Conservation (phyloP, 2,888 invertebrate genomes). For the Onchidella celtica region DNA sequence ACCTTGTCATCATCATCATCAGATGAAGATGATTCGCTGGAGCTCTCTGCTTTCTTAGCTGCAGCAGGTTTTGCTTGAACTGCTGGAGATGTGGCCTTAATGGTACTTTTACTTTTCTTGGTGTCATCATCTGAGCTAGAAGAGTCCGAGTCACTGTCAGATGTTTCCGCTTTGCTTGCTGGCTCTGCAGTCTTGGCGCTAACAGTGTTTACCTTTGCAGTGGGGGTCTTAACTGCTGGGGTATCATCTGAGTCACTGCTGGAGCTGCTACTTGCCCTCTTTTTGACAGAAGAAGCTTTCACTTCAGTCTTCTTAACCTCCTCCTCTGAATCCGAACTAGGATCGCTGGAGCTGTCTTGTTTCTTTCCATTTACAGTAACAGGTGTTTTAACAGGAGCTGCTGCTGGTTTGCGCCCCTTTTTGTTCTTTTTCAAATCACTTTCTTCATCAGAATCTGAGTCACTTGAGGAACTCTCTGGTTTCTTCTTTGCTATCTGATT, state of each 20-base stretch:
- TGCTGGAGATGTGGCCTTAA: not conserved
- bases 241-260: constrained; percentile 58
- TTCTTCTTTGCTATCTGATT: constrained; percentile 32
- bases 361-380: constrained; percentile 37
- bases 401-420: not conserved
- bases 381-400: constrained; percentile 14
- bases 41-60: constrained; percentile 43
- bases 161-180: constrained; percentile 43
- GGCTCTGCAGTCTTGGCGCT: not conserved
- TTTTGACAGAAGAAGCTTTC: not conserved
- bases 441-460: constrained; percentile 49
- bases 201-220: constrained; percentile 10
- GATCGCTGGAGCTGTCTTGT: constrained; percentile 44
- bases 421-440: not conserved
- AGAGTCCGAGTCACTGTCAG: constrained; percentile 44
- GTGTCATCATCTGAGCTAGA: constrained; percentile 31
- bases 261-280: constrained; percentile 27
- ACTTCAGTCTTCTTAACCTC: constrained; percentile 23
- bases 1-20: constrained; percentile 38
- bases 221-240: constrained; percentile 49
- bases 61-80: constrained; percentile 37
- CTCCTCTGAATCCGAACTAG: constrained; percentile 36
- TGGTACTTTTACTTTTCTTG: not conserved
- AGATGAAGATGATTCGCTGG: constrained; percentile 42
- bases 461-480: constrained; percentile 52